Evolutionary conservation across 2,888 invertebrate genomes (phyloP).

Genomic region (Teleiodes luculella): DNA sequence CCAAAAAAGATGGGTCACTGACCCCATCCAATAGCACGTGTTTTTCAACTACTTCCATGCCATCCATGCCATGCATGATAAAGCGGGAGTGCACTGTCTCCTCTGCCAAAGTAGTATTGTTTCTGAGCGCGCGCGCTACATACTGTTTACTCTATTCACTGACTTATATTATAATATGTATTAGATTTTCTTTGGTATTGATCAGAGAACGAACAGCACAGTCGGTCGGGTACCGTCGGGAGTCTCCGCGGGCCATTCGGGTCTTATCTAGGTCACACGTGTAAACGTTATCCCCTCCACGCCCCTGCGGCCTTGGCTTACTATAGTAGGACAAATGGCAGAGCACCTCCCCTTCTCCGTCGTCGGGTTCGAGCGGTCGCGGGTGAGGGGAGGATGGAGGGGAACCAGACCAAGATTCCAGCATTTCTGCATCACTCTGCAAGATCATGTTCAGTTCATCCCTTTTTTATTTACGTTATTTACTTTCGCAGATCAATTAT

Average conservation of each 20-base stretch:
- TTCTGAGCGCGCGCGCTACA: too few relatives aligned
- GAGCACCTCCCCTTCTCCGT: constrained; percentile 63
- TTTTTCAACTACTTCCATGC: constrained; percentile 37
- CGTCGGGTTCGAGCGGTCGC: constrained; percentile 18
- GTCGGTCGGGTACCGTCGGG: constrained; percentile 50
- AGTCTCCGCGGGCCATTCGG: constrained; percentile 57
- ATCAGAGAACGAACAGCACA: constrained; percentile 43
- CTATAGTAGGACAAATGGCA: constrained; percentile 62
- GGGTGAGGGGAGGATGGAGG: neutral
- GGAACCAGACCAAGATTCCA: neutral
- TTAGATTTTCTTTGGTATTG: constrained; percentile 53
- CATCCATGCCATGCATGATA: too few relatives aligned
- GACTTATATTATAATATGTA: constrained; percentile 34
- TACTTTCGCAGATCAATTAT: too few relatives aligned
- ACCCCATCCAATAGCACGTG: constrained; percentile 50
- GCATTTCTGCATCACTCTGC: neutral
- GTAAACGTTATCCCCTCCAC: constrained; percentile 74
- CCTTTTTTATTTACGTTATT: too few relatives aligned
- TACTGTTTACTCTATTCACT: too few relatives aligned
- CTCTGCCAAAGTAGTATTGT: too few relatives aligned
- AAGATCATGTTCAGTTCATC: neutral
- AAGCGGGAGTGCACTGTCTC: constrained; percentile 25
- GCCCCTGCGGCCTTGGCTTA: constrained; percentile 78
- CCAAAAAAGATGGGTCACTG: constrained; percentile 46
- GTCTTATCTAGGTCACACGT: constrained; percentile 76